Conservation (phyloP, 2,113 vertebrate genomes). For the Scalopus aquaticus region DNA sequence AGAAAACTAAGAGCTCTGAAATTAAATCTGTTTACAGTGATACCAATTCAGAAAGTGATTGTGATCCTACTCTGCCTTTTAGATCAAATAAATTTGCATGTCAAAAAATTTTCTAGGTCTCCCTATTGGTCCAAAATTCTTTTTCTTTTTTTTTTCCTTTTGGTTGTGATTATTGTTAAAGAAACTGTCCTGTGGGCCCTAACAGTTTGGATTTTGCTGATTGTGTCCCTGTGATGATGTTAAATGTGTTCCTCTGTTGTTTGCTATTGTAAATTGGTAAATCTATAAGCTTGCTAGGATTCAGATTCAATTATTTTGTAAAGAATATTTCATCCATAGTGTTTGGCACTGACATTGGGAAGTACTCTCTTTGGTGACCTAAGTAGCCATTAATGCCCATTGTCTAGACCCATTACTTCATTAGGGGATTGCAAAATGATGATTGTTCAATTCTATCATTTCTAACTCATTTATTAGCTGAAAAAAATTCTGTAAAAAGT, state of each 20-base stretch:
- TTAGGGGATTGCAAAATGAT: slow-evolving; percentile 6
- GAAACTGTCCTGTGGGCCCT: background rate
- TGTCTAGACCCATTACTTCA: slow-evolving; percentile 20
- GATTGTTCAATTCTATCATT: slow-evolving; percentile 21
- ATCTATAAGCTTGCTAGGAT: slow-evolving; percentile 12
- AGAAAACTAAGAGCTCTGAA: background rate
- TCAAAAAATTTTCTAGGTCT: background rate
- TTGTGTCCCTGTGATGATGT: background rate
- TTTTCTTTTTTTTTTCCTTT: background rate
- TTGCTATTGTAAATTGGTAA: background rate
- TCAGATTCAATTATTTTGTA: background rate
- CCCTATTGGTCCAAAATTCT: background rate
- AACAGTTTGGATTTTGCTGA: slow-evolving; percentile 11
- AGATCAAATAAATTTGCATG: background rate
- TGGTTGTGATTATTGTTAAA: background rate
- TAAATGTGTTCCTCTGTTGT: background rate
- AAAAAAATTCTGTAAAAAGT: slow-evolving; percentile 15
- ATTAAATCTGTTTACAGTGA: background rate
- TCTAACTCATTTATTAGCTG: slow-evolving; percentile 39
- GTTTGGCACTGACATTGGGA: background rate
- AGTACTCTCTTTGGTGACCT: background rate
- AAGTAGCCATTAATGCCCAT: background rate
- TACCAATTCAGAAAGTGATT: background rate
- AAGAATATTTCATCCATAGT: background rate
- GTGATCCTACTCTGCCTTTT: background rate